Evolutionary conservation across 2,888 invertebrate genomes (phyloP).

Genomic region (Lycophotia porphyrea): DNA sequence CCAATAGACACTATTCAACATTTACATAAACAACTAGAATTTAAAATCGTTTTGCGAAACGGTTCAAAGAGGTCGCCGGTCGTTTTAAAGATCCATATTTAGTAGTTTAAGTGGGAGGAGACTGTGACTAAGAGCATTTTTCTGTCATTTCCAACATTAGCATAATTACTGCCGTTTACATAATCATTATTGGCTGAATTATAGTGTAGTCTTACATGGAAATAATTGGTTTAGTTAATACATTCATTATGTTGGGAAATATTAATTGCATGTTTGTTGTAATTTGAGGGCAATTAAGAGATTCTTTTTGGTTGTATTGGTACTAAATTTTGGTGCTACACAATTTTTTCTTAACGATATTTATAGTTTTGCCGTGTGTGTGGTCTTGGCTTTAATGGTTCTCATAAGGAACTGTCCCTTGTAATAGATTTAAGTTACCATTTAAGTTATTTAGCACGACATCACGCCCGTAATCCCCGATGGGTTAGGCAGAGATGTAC

Average conservation of each 20-base stretch:
- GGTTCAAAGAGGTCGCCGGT: conserved; percentile 45
- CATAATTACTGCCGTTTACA: conserved; percentile 58
- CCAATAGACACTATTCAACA: conserved; percentile 27
- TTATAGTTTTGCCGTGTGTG: conserved; percentile 39
- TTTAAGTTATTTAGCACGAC: no score
- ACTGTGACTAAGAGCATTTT: conserved; percentile 53
- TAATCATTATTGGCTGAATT: conserved; percentile 52
- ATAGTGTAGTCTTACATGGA: conserved; percentile 36
- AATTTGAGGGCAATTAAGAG: conserved; percentile 39
- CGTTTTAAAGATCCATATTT: conserved; percentile 48
- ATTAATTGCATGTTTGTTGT: conserved; percentile 51
- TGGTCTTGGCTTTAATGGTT: conserved; percentile 29
- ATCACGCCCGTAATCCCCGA: no score
- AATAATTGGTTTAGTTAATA: conserved; percentile 47
- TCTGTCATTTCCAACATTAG: conserved; percentile 59
- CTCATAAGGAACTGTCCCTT: conserved; percentile 1
- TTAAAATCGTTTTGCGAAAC: conserved; percentile 47
- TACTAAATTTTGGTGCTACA: conserved; percentile 5
- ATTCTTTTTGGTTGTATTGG: conserved; percentile 3
- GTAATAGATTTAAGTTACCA: background rate
- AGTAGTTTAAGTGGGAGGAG: conserved; percentile 46
- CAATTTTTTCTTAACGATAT: conserved; percentile 18
- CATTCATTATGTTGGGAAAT: conserved; percentile 29
- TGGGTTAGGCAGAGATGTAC: no score
- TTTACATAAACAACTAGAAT: conserved; percentile 43